phyloP scores from a whole-genome alignment of 2,797 vertebrate species.

The Selene dorsalis region DNA sequence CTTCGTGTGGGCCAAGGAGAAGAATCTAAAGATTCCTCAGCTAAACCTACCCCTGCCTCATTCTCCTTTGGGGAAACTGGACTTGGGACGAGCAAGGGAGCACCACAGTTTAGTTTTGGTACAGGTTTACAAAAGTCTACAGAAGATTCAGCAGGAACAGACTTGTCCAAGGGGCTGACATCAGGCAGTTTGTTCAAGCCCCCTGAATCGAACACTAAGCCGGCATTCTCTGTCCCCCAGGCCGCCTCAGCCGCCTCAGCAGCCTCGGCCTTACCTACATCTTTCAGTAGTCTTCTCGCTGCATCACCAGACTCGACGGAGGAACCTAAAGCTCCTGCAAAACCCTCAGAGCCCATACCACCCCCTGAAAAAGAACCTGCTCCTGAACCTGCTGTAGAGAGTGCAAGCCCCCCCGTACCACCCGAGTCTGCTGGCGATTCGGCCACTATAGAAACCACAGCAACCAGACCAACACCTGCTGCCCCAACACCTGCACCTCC shows the following conservation, averaged over 20 bases:
- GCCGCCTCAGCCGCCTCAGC: slow-evolving; percentile 30
- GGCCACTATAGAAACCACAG: slow-evolving; percentile 30
- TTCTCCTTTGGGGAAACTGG: slow-evolving; percentile 79
- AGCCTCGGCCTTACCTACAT: slow-evolving; percentile 62
- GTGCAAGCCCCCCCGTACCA: background rate
- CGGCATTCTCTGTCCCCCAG: slow-evolving; percentile 82
- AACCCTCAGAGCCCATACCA: slow-evolving; percentile 46
- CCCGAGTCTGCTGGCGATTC: slow-evolving; percentile 23
- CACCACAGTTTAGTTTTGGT: slow-evolving; percentile 81
- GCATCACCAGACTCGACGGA: slow-evolving; percentile 62
- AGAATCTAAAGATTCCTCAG: slow-evolving; percentile 80
- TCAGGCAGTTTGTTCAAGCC: slow-evolving; percentile 80
- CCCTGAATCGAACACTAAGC: slow-evolving; percentile 77
- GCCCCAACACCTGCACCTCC: slow-evolving; percentile 49
- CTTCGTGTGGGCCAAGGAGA: slow-evolving; percentile 91
- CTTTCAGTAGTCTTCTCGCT: slow-evolving; percentile 85
- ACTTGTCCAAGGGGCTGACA: slow-evolving; percentile 55
- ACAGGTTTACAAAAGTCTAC: slow-evolving; percentile 72
- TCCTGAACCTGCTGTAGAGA: slow-evolving; percentile 42
- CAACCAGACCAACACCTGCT: slow-evolving; percentile 32
- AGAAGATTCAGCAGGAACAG: slow-evolving; percentile 61
- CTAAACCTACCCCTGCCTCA: slow-evolving; percentile 50
- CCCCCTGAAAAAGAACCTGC: slow-evolving; percentile 75
- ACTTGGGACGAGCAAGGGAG: slow-evolving; percentile 52
- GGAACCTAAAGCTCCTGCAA: slow-evolving; percentile 68